Percentiles rank a stretch among this genome's conserved stretches.
These are phyloP conservation scores for Paedocypris sp. DNA, from an alignment of 2,113 vertebrate species.

Conservation along the genomic window DNA sequence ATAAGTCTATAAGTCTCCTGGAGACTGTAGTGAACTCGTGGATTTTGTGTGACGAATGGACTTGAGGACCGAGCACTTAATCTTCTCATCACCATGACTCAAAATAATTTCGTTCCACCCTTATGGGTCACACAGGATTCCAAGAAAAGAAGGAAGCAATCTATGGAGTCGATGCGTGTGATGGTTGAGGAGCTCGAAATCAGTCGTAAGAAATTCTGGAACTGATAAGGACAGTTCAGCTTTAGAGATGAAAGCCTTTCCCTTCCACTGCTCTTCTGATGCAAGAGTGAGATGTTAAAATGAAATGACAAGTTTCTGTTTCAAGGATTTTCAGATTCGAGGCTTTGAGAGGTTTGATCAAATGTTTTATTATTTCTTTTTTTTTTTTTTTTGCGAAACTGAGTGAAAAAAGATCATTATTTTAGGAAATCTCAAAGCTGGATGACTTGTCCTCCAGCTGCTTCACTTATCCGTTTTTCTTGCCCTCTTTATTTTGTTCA, in stretches of 20 bases:
- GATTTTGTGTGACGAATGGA: too few species aligned
- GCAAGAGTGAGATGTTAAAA: not conserved
- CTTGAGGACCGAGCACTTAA: too few species aligned
- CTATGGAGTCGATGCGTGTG: not conserved
- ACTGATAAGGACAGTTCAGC: not conserved
- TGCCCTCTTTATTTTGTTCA: too few species aligned
- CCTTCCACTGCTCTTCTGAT: not conserved
- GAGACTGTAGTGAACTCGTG: too few species aligned
- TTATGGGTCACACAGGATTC: too few species aligned
- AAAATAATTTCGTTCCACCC: too few species aligned
- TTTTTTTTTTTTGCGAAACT: not conserved
- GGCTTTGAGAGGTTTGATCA: not conserved
- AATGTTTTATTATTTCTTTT: not conserved
- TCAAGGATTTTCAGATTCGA: constrained; percentile 1
- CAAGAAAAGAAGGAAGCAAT: too few species aligned
- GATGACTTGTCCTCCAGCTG: too few species aligned
- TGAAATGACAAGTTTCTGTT: constrained; percentile 3
- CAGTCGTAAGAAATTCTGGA: not conserved
- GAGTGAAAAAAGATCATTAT: not conserved
- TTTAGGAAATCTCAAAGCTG: too few species aligned
- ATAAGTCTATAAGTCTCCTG: too few species aligned
- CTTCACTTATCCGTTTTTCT: too few species aligned
- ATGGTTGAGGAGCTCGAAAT: not conserved
- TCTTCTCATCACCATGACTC: too few species aligned
- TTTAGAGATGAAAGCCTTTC: not conserved